Percentiles rank a stretch among this genome's conserved stretches.
phyloP scores from a whole-genome alignment of 1,140 invertebrate genomes.

The Mercenaria mercenaria region DNA sequence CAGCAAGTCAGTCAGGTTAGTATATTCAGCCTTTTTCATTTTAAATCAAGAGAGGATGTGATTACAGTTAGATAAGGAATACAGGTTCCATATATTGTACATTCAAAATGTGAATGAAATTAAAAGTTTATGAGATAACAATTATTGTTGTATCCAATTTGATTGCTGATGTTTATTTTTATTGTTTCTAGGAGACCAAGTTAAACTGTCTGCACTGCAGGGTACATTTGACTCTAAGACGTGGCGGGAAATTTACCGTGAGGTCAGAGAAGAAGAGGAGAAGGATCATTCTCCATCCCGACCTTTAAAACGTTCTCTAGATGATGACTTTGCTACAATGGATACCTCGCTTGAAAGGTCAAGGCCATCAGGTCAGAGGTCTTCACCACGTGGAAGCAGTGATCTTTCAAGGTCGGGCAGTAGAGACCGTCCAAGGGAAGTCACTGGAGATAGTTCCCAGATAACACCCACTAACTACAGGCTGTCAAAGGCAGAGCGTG shows the following conservation, averaged over 20 bases:
- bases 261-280: slow-evolving; percentile 58
- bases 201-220: not conserved
- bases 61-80: no score
- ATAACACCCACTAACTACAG: not conserved
- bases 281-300: not conserved
- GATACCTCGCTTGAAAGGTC: slow-evolving; percentile 48
- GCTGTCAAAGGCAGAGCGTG: slow-evolving; percentile 23
- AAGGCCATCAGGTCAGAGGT: slow-evolving; percentile 48
- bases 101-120: no score
- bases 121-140: no score
- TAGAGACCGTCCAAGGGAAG: slow-evolving; percentile 34
- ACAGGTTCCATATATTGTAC: no score
- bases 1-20: slow-evolving; percentile 19
- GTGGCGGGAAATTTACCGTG: slow-evolving; percentile 60
- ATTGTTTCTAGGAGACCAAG: not conserved
- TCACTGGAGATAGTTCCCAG: not conserved
- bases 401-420: slow-evolving; percentile 48
- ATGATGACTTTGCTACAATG: slow-evolving; percentile 35
- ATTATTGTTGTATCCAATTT: no score
- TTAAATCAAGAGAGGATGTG: no score
- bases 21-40: no score
- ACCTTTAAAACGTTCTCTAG: slow-evolving; percentile 27
- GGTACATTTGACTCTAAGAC: slow-evolving; percentile 33
- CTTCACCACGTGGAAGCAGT: slow-evolving; percentile 43
- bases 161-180: no score